phyloP scores from a whole-genome alignment of 2,113 vertebrate species.

The Dipodomys ordii region DNA sequence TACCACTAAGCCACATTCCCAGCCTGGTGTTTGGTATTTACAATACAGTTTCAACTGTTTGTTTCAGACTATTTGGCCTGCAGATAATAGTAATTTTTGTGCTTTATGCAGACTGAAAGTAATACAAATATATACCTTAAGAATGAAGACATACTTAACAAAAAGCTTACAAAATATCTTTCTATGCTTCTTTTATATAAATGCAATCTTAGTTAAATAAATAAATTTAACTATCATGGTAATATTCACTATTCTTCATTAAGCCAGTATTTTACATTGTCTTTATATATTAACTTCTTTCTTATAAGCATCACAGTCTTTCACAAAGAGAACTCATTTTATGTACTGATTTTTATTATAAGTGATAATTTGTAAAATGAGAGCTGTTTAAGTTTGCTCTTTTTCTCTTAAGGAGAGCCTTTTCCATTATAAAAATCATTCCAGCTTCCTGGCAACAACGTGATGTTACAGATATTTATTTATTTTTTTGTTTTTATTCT shows the following conservation, averaged over 20 bases:
- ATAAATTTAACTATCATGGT: conserved; percentile 24
- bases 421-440: conserved; percentile 30
- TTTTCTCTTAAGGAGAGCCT: neutral
- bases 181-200: conserved; percentile 29
- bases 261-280: neutral
- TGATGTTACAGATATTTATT: neutral
- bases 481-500: conserved; percentile 7
- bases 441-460: conserved; percentile 34
- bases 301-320: conserved; percentile 34
- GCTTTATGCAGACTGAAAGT: conserved; percentile 30
- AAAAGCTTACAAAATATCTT: neutral
- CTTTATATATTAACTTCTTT: conserved; percentile 39
- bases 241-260: neutral
- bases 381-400: conserved; percentile 18
- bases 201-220: neutral
- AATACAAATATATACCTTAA: neutral
- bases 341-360: conserved; percentile 24
- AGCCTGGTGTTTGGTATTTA: neutral
- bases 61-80: conserved; percentile 24
- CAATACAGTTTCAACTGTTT: neutral
- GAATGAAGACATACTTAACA: conserved; percentile 43
- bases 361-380: conserved; percentile 29
- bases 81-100: neutral
- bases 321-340: conserved; percentile 31
- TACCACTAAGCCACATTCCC: too few species aligned